Evolutionary conservation across 2,113 vertebrate species (phyloP), one percentile per base, ranked within the genome.

Genomic region (Seriola rivoliana): DNA sequence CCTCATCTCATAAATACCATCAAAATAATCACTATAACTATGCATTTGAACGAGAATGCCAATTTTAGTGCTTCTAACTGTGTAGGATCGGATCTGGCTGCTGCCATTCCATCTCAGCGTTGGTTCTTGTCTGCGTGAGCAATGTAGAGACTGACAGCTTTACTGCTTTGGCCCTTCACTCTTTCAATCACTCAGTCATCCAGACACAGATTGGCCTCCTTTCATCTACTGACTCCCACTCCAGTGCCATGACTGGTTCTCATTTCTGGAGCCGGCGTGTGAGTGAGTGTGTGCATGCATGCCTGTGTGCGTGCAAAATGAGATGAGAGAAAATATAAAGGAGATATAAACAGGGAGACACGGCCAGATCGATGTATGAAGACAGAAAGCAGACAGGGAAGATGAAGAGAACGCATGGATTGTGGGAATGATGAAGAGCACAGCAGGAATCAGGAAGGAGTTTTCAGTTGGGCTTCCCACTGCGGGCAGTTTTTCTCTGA

Each of bases 131-230:
- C 83, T 90, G 85, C 73, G 72, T 89, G 78, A 89, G 72, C 50
- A 73, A 59, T 87, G 91, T 71, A 59, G 89, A 91, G 93, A 89
- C 65, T 92, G 92, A 94, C 91, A 94, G 87, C 90, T 95, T 95
- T 91, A 93, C 89, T 81, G 88, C 88, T 85, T 84, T 89, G 91
- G 90, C 87, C 83, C 85, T 87, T 82, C 79, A 72, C 85, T 90
- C 84, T 42, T 73, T 92, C 90, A 85, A 81, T 88, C 91, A 86
- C 74, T 88, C 85, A 82, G 83, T 91, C 84, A 74, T 90, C 79
- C 86, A 86, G 90, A 88, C 89, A 40, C 87, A 91, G 88, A 89
- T 79, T 75, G 84, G 80, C 73, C 52, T 69, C 74, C 82, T 92
- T 93, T 93, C 91, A 92, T 93, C 90, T 88, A 8, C 85, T 79